Base-by-base conservation (phyloP, 2,797 vertebrate species). In the Ibycter americanus region DNA sequence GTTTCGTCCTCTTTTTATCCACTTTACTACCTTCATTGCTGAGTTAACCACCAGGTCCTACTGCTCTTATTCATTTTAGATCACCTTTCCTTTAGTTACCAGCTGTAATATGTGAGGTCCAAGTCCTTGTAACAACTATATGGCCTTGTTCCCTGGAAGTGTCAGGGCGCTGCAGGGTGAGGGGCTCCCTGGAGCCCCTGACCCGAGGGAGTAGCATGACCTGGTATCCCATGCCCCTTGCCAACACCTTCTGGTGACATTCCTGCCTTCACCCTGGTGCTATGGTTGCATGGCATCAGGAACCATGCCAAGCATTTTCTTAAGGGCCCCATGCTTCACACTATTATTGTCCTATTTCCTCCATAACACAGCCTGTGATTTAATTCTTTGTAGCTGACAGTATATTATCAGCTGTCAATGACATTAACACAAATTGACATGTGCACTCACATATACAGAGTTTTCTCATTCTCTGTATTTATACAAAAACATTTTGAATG, bases 231-330 rank as follows among this genome's bases (percentile, higher is more conserved):
- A 0, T 34, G 14, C 15, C 83, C 44, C 22, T 78, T 65, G 8
- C 11, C 25, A 61, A 17, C 31, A 55, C 2, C 3, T 68, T 86
- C 8, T n/a, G 44, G 4, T 62, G 25, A 76, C 20, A 65, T 6
- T 83, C 4, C 5, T 40, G 16, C 5, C 6, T 66, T 55, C 15
- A 54, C 7, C 7, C 11, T 5, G 1, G 6, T 31, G 31, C 19
- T 56, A 14, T 2, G 3, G 13, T 8, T 72, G 3, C 16, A 51
- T 32, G 26, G 4, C 7, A 5, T 34, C 23, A 55, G 13, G 9
- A 79, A 7, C 18, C 1, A 1, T 22, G 22, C 5, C 2, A 0
- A 36, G 2, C 1, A 0, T 67, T 65, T 65, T 22, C 9, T 11
- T 21, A 32, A 25, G 6, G 21, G 15, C 4, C 18, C 9, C 29